A percentile compares a stretch with the other conserved stretches of the same genome.
These are phyloP conservation scores for Pitangus sulphuratus DNA, from an alignment of 2,797 vertebrate species.

Conservation along the genomic window DNA sequence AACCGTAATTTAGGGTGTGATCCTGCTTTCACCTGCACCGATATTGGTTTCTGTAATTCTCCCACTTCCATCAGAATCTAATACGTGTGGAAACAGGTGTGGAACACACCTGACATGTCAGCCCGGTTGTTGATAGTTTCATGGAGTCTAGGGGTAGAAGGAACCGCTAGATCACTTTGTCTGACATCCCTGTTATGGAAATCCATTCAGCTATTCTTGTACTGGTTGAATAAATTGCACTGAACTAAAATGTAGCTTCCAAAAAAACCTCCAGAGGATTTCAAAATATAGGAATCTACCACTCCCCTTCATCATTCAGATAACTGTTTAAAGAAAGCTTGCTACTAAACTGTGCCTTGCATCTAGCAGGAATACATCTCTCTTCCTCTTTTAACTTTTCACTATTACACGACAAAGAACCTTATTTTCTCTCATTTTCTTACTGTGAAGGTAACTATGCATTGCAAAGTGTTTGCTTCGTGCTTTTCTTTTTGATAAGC, in stretches of 20 bases:
- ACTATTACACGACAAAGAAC: not conserved
- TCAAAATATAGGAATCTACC: conserved; percentile 5
- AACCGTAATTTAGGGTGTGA: not conserved
- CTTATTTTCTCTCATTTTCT: not conserved
- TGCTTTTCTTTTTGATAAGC: not conserved
- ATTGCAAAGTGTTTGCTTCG: not conserved
- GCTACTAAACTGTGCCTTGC: not conserved
- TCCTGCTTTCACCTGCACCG: not conserved
- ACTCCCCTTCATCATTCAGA: not conserved
- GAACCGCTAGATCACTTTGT: not conserved
- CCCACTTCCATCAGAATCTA: not conserved
- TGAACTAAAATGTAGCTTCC: not conserved
- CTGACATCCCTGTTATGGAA: not conserved
- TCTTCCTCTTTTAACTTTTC: not conserved
- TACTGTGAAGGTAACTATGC: not conserved
- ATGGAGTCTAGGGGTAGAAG: not conserved
- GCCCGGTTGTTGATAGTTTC: not conserved
- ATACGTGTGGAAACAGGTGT: not conserved
- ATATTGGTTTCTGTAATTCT: not conserved
- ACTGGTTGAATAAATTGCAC: not conserved
- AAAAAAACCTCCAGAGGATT: not conserved
- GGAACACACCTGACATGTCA: not conserved
- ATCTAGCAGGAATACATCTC: not conserved
- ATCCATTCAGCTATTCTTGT: not conserved
- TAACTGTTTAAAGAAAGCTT: conserved; percentile 3